phyloP scores from a whole-genome alignment of 1,140 invertebrate species.

The Aphaenogaster rudis region DNA sequence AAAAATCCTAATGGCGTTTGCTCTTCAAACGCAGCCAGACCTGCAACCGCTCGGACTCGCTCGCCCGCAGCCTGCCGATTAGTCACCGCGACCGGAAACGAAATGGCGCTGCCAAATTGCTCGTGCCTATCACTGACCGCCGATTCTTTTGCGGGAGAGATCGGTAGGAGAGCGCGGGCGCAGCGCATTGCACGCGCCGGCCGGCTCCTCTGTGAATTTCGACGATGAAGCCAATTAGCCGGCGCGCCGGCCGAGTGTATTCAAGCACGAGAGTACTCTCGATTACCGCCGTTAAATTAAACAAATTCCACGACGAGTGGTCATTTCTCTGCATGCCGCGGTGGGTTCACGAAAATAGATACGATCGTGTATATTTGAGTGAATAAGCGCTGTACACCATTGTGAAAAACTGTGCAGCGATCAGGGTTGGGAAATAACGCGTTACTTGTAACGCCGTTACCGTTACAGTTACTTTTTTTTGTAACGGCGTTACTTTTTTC shows the following conservation, averaged over 20 bases:
- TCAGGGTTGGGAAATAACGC: neutral
- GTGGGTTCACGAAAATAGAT: slow-evolving; percentile 20
- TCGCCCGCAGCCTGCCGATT: slow-evolving; percentile 37
- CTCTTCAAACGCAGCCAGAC: slow-evolving; percentile 8
- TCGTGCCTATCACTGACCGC: slow-evolving; percentile 28
- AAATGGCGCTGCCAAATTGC: slow-evolving; percentile 50
- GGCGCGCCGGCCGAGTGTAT: slow-evolving; percentile 43
- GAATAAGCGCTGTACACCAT: neutral
- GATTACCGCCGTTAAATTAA: slow-evolving; percentile 61
- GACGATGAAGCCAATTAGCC: slow-evolving; percentile 59
- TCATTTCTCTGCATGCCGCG: slow-evolving; percentile 33
- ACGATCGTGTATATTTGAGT: neutral
- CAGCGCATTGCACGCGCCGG: slow-evolving; percentile 30
- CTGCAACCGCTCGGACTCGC: slow-evolving; percentile 14
- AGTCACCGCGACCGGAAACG: slow-evolving; percentile 59
- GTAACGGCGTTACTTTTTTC: too few relatives aligned
- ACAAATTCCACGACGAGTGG: slow-evolving; percentile 57
- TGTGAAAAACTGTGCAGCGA: neutral
- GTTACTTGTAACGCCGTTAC: too few relatives aligned
- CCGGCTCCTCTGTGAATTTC: slow-evolving; percentile 53
- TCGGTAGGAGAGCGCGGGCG: slow-evolving; percentile 14
- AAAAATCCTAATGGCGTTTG: slow-evolving; percentile 58
- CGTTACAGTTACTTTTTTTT: too few relatives aligned
- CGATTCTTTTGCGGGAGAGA: slow-evolving; percentile 49
- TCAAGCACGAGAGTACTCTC: slow-evolving; percentile 56